Conservation (phyloP, 2,888 invertebrate species). For the Acrobasis suavella region DNA sequence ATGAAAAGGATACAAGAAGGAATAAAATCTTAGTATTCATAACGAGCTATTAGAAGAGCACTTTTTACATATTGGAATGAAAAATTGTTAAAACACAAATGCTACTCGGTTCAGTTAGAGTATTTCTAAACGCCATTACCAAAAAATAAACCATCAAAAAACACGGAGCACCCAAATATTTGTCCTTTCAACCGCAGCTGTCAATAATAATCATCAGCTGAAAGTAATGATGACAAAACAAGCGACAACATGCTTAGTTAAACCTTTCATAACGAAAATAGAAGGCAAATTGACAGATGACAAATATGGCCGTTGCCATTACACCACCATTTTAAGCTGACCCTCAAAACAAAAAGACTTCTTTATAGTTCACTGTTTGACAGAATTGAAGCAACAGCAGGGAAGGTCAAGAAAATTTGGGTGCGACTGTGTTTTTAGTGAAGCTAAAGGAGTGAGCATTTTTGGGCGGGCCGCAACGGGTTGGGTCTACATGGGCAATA, state of each 20-base stretch:
- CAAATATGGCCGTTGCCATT: slow-evolving; percentile 80
- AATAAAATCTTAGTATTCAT: too few species aligned
- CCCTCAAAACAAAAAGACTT: slow-evolving; percentile 33
- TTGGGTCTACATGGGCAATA: too few species aligned
- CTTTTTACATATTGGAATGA: too few species aligned
- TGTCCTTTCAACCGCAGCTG: slow-evolving; percentile 44
- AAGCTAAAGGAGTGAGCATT: slow-evolving; percentile 49
- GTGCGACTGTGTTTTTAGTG: slow-evolving; percentile 65
- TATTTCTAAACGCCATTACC: slow-evolving; percentile 6
- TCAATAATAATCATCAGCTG: slow-evolving; percentile 74
- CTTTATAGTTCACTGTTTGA: slow-evolving; percentile 22
- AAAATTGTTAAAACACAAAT: background rate
- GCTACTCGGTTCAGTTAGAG: background rate
- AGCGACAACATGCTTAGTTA: slow-evolving; percentile 62
- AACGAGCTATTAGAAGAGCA: too few species aligned
- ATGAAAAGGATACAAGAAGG: too few species aligned
- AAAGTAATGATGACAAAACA: slow-evolving; percentile 78
- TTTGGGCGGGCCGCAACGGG: slow-evolving; percentile 28
- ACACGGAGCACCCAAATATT: slow-evolving; percentile 29
- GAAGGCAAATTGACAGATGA: slow-evolving; percentile 81
- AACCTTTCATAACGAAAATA: slow-evolving; percentile 78
- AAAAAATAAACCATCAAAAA: slow-evolving; percentile 26
- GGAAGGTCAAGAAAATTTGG: slow-evolving; percentile 51
- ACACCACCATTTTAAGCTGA: slow-evolving; percentile 58
- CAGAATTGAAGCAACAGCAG: slow-evolving; percentile 32